Evolutionary conservation across 2,113 vertebrate genomes (phyloP).

Genomic region (Andinoacara biseriatus): DNA sequence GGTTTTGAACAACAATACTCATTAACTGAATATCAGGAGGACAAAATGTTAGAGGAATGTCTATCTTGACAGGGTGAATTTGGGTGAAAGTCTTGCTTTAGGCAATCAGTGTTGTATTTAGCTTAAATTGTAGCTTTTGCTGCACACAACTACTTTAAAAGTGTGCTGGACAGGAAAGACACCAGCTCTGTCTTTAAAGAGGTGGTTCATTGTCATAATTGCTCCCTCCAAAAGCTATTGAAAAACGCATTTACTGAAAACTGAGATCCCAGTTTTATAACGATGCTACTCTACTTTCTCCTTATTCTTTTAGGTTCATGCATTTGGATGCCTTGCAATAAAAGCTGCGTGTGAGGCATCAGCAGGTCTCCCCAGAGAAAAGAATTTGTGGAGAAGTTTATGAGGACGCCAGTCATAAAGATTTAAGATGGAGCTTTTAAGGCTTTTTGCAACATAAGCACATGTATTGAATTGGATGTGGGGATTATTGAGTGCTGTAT

Average conservation of each 20-base stretch:
- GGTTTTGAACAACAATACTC: background rate
- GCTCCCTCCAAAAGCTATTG: background rate
- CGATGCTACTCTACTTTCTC: background rate
- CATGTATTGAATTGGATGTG: background rate
- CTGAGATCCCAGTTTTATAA: constrained; percentile 10
- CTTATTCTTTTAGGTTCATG: constrained; percentile 5
- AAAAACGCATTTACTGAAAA: constrained; percentile 10
- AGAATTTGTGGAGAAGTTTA: constrained; percentile 52
- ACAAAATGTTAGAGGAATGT: background rate
- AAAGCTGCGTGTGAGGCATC: constrained; percentile 18
- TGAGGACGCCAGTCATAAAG: constrained; percentile 38
- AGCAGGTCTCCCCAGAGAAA: constrained; percentile 23
- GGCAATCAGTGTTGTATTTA: background rate
- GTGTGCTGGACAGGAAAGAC: background rate
- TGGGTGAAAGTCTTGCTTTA: background rate
- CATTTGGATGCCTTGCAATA: constrained; percentile 17
- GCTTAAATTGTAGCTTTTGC: background rate
- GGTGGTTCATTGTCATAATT: background rate
- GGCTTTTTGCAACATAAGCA: constrained; percentile 42
- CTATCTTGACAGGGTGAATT: background rate
- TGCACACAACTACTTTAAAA: background rate
- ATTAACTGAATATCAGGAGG: background rate
- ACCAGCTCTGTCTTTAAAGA: background rate
- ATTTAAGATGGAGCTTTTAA: constrained; percentile 62
- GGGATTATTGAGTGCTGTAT: constrained; percentile 19